A percentile compares a stretch with the other conserved stretches of the same genome.
Evolutionary conservation across 2,888 invertebrate genomes (phyloP).

Genomic region (Standfussiana lucernea): DNA sequence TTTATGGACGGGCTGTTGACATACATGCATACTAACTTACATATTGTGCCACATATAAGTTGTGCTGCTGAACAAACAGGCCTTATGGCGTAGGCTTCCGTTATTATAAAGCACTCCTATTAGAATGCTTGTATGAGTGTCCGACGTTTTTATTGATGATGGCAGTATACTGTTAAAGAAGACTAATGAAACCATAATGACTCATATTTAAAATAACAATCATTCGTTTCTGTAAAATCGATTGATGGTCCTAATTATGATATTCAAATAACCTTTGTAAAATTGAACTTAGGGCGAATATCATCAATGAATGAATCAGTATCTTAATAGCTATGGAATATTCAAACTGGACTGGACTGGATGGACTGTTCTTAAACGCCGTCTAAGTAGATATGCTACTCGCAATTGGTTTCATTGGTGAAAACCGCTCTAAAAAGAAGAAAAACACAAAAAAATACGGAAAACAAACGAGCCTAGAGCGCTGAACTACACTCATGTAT

Average conservation of each 20-base stretch:
- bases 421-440: neutral
- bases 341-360: too few species aligned
- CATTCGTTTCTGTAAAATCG: neutral
- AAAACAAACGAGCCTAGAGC: neutral
- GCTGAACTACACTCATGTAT: neutral
- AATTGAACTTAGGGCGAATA: neutral
- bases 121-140: neutral
- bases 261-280: neutral
- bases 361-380: neutral
- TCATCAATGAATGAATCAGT: neutral
- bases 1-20: constrained; percentile 46
- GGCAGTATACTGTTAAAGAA: constrained; percentile 11
- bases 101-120: constrained; percentile 13
- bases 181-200: neutral
- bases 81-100: constrained; percentile 1
- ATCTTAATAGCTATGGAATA: neutral
- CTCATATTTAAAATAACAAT: neutral
- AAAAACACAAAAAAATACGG: neutral
- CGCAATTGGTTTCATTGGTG: neutral
- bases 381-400: neutral
- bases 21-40: constrained; percentile 37
- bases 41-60: constrained; percentile 25
- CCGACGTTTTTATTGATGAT: constrained; percentile 3
- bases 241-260: neutral
- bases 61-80: neutral